A percentile compares a stretch with the other conserved stretches of the same genome.
These are phyloP conservation scores for Dioctria linearis DNA, from an alignment of 2,888 invertebrate species.

Conservation along the genomic window DNA sequence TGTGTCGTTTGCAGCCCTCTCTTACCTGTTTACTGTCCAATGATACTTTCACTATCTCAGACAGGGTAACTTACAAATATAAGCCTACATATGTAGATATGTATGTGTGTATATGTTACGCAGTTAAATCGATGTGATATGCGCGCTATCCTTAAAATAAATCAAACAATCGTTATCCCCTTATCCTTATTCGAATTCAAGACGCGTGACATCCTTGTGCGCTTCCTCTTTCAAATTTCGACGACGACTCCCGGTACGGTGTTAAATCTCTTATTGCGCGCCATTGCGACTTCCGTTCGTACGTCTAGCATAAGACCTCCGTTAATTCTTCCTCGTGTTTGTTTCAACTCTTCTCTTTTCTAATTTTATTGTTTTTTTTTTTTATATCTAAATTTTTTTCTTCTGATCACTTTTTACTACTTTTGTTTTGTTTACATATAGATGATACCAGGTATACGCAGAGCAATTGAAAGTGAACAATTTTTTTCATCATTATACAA, in stretches of 20 bases:
- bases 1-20: neutral
- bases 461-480: constrained; percentile 23
- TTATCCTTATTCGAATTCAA: constrained; percentile 52
- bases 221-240: neutral
- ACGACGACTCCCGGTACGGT: neutral
- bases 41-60: too few relatives aligned
- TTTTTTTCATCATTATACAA: constrained; percentile 3
- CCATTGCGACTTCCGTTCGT: constrained; percentile 46
- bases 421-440: neutral
- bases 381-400: neutral
- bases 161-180: constrained; percentile 33
- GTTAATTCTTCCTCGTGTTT: constrained; percentile 10
- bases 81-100: too few relatives aligned
- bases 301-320: constrained; percentile 15
- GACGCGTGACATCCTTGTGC: constrained; percentile 57
- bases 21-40: too few relatives aligned
- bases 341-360: constrained; percentile 7
- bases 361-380: neutral
- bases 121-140: constrained; percentile 27
- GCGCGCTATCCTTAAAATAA: constrained; percentile 31
- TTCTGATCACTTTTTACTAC: neutral
- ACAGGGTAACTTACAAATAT: too few relatives aligned
- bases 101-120: constrained; percentile 25
- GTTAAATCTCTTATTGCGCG: constrained; percentile 25
- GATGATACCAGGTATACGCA: neutral